Conservation (phyloP, 2,797 vertebrate species). For the Linurgus olivaceus region DNA sequence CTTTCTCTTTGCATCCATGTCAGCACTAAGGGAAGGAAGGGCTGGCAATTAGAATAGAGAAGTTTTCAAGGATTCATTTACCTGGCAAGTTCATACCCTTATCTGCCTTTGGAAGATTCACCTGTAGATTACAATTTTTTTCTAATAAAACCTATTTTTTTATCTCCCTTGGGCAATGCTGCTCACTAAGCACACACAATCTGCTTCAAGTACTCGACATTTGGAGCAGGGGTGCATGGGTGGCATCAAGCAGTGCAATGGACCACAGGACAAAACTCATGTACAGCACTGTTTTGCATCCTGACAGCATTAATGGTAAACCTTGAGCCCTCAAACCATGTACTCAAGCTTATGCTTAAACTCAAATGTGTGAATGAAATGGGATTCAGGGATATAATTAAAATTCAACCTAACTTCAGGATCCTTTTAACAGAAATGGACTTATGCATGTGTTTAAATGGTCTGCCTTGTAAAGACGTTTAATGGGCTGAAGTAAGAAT, state of each 20-base stretch:
- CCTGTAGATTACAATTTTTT: not conserved
- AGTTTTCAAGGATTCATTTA: conserved; percentile 1
- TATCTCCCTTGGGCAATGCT: not conserved
- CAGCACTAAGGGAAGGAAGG: not conserved
- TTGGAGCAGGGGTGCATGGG: not conserved
- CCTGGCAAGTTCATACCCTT: not conserved
- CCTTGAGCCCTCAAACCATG: not conserved
- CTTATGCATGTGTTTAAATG: not conserved
- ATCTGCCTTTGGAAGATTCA: not conserved
- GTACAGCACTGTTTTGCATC: not conserved
- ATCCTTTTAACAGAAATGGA: conserved; percentile 25
- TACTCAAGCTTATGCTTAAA: conserved; percentile 15
- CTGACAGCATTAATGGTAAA: conserved; percentile 3
- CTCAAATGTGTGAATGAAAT: not conserved
- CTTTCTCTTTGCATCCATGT: not conserved
- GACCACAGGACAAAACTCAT: not conserved
- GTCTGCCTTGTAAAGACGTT: not conserved
- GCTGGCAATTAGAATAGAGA: not conserved
- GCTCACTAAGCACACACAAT: not conserved
- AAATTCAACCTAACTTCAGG: conserved; percentile 45
- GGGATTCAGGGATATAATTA: conserved; percentile 18
- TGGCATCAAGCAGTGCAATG: not conserved
- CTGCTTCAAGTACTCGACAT: not conserved
- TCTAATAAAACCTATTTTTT: not conserved
- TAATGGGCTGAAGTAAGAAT: not conserved